Percentiles rank a stretch among this genome's conserved stretches.
These are phyloP conservation scores for Myotis davidii DNA, from an alignment of 2,113 vertebrate genomes.

Conservation along the genomic window DNA sequence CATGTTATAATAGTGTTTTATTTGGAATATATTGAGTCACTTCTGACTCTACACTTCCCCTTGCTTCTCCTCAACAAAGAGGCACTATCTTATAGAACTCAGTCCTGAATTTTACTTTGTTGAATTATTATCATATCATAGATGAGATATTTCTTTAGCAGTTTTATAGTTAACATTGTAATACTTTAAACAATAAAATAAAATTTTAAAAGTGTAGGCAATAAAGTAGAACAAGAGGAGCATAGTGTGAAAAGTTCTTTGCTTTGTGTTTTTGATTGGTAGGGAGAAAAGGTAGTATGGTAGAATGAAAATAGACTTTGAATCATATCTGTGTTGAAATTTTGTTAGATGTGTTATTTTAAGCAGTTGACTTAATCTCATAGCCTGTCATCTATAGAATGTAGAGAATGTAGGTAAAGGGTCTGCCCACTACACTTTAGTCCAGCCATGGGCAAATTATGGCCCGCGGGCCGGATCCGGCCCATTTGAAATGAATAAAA, in stretches of 20 bases:
- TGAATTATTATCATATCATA: background rate
- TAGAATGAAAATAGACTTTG: slow-evolving; percentile 8
- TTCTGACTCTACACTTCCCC: background rate
- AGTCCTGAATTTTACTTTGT: background rate
- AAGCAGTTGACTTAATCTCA: background rate
- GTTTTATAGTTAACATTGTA: background rate
- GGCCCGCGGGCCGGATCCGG: too few species aligned
- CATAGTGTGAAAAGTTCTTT: background rate
- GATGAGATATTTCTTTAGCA: background rate
- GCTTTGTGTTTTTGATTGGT: slow-evolving; percentile 21
- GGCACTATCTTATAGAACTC: background rate
- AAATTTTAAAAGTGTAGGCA: background rate
- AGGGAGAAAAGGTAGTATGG: background rate
- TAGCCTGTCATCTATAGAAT: background rate
- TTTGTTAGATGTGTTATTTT: background rate
- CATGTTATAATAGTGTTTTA: background rate
- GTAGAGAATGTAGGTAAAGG: background rate
- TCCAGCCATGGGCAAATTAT: too few species aligned
- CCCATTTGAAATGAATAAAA: too few species aligned
- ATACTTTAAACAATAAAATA: too few species aligned
- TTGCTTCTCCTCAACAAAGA: background rate
- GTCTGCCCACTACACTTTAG: background rate
- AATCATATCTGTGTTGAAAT: background rate
- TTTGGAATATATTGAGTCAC: slow-evolving; percentile 1
- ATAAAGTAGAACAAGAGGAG: slow-evolving; percentile 19